phyloP scores from a whole-genome alignment of 1,140 invertebrate genomes.

The Brachionus rotundiformis region DNA sequence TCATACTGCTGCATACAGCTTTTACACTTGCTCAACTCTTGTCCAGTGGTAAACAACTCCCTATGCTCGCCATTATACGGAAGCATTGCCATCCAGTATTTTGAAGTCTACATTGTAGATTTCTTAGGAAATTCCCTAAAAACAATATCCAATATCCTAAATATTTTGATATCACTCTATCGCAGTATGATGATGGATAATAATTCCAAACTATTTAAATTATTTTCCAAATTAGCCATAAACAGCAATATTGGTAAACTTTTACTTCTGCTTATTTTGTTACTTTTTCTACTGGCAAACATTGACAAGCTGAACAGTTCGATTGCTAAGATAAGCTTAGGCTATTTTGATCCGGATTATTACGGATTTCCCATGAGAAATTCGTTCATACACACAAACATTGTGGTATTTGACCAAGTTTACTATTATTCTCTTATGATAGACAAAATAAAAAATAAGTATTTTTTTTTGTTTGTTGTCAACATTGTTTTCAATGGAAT shows the following conservation, averaged over 20 bases:
- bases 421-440: conserved; percentile 12
- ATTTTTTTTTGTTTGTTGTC: background rate
- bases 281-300: background rate
- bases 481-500: background rate
- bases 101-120: background rate
- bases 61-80: background rate
- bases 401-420: background rate
- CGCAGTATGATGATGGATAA: background rate
- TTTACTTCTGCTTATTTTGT: background rate
- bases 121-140: background rate
- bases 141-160: background rate
- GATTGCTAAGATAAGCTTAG: background rate
- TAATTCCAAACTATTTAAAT: background rate
- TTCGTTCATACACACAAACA: background rate
- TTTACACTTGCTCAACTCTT: background rate
- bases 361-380: background rate
- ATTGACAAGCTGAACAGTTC: background rate
- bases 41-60: background rate
- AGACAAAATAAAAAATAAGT: background rate
- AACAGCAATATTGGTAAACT: background rate
- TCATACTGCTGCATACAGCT: background rate
- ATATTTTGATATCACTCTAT: background rate
- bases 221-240: background rate
- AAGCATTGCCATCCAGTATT: background rate
- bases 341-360: background rate